A percentile compares a stretch with the other conserved stretches of the same genome.
Evolutionary conservation across 2,888 invertebrate species (phyloP).

Genomic region (Antheraea yamamai): DNA sequence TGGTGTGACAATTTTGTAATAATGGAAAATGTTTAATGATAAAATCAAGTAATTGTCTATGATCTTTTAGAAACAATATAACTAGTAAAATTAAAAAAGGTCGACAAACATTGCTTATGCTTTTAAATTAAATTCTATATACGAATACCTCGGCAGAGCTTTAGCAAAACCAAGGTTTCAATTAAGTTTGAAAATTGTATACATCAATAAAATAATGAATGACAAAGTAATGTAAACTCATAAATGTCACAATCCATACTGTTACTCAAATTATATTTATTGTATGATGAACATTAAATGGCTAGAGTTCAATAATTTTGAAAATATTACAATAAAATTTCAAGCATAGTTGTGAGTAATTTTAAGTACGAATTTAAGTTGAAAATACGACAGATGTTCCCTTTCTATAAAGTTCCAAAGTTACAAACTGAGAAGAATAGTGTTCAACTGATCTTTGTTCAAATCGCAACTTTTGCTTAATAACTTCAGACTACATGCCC

Average conservation of each 20-base stretch:
- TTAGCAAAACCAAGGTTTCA: background rate
- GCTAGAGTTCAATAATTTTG: background rate
- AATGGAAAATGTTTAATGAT: too few species aligned
- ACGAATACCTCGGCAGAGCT: background rate
- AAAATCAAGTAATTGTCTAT: too few species aligned
- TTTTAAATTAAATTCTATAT: background rate
- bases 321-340: conserved; percentile 1
- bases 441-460: conserved; percentile 33
- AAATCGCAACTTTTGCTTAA: conserved; percentile 18
- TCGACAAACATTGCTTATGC: background rate
- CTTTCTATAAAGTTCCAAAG: conserved; percentile 31
- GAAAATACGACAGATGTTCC: conserved; percentile 51
- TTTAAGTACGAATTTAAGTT: conserved; percentile 43
- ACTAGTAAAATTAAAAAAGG: background rate
- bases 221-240: background rate
- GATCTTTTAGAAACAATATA: too few species aligned
- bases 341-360: conserved; percentile 34
- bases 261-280: background rate
- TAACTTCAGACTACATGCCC: background rate
- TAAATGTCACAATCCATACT: background rate
- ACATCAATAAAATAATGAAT: background rate
- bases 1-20: too few species aligned
- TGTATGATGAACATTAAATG: background rate
- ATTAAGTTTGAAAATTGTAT: background rate
- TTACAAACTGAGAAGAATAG: conserved; percentile 40